Base-by-base conservation (phyloP, 1,140 invertebrate genomes). In the Heliconius nattereri region DNA sequence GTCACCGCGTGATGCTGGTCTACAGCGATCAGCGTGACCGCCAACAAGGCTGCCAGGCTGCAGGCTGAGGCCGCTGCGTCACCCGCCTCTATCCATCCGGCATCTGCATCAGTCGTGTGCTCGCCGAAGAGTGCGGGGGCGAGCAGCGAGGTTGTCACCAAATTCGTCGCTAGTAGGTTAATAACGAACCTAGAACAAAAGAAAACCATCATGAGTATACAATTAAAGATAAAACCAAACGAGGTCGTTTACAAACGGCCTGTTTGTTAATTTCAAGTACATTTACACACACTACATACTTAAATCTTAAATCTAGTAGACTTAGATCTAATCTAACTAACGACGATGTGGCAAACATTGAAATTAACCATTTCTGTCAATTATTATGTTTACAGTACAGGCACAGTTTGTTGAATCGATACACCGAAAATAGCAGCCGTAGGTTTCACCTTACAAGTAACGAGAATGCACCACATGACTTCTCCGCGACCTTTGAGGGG, bases 1-100 rank as follows among this genome's bases (percentile, higher is more conserved):
- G 97, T 97, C 45, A 98, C 97, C 1, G 98, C 98, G 82, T 97
- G 97, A 91, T 98, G 98, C 85, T 98, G 97, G 87, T 98, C 98
- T 3, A 98, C 93, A 1, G 97, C 97, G 54, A 98, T 98, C 13
- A 98, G 95, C 11, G 98, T 95, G 8, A 98, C 96, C 1, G 97
- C 97, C 29, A 98, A 95, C 3, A 94, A 81, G 0, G 92, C 91
- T 0, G 91, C 89, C 78, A 94, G 81, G 76, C 92, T 91, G 86
- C 90, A 94, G 20, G 90, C 90, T 3, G 92, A 88, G 19, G 93
- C 89, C 3, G 88, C 90, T 3, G 89, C 88, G 81, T 95, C 93
- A 11, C 93, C 90, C 1, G 89, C 90, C 78, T 89, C 90, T n/a
- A 88, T 83, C 88, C 91, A 92, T 52, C 85, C 82, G n/a, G 79